Percentiles rank a stretch among this genome's conserved stretches.
Conservation (phyloP, 2,113 vertebrate species). For the Menidia beryllina region DNA sequence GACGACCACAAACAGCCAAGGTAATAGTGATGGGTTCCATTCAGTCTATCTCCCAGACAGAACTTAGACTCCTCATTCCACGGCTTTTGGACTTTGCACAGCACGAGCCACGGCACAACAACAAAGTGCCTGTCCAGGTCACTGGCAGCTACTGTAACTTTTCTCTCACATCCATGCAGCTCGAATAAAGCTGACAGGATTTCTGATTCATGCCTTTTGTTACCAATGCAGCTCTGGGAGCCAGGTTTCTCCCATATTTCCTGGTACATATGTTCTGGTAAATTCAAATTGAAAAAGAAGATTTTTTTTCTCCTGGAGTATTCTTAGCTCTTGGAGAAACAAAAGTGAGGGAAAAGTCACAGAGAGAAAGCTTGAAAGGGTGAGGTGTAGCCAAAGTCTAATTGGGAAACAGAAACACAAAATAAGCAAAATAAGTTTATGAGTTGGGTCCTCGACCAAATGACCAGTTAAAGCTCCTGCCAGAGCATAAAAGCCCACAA, state of each 20-base stretch:
- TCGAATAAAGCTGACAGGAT: conserved; percentile 63
- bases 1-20: conserved; percentile 73
- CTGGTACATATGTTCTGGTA: conserved; percentile 43
- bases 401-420: conserved; percentile 57
- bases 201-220: conserved; percentile 48
- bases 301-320: conserved; percentile 36
- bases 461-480: conserved; percentile 48
- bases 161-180: conserved; percentile 59
- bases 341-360: conserved; percentile 34
- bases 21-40: conserved; percentile 79
- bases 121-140: conserved; percentile 67
- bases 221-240: conserved; percentile 49
- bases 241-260: conserved; percentile 38
- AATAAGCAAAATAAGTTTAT: conserved; percentile 63
- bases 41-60: conserved; percentile 74
- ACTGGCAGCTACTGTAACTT: conserved; percentile 56
- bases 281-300: conserved; percentile 56
- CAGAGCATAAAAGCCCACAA: conserved; percentile 50
- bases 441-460: conserved; percentile 59
- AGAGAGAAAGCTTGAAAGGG: conserved; percentile 22
- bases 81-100: conserved; percentile 59
- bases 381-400: conserved; percentile 24
- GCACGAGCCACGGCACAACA: conserved; percentile 41
- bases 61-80: conserved; percentile 63
- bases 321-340: conserved; percentile 45